phyloP scores from a whole-genome alignment of 2,888 invertebrate species.

The Melieria omissa region DNA sequence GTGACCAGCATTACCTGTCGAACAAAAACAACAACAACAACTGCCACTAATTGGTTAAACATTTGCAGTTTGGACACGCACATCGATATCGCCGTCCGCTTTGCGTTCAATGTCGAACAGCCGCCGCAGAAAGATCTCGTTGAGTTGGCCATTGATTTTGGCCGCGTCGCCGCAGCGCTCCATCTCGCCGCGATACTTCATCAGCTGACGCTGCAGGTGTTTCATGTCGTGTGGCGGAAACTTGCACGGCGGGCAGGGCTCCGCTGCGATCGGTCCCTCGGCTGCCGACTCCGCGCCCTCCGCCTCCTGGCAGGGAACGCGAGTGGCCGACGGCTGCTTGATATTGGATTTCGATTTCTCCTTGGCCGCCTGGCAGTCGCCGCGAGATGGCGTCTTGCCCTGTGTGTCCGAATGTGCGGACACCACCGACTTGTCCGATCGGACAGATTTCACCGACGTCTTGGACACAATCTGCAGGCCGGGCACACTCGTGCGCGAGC shows the following conservation, averaged over 20 bases:
- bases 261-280: not conserved
- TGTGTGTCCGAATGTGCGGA: no score
- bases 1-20: slow-evolving; percentile 73
- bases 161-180: slow-evolving; percentile 44
- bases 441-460: not conserved
- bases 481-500: slow-evolving; percentile 7
- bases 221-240: slow-evolving; percentile 7
- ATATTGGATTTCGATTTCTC: no score
- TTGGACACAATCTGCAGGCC: slow-evolving; percentile 12
- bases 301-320: no score
- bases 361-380: no score
- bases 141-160: slow-evolving; percentile 69
- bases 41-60: not conserved
- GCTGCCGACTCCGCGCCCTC: not conserved
- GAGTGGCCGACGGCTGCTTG: no score
- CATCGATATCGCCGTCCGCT: slow-evolving; percentile 65
- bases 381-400: no score
- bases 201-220: slow-evolving; percentile 1
- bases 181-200: slow-evolving; percentile 8
- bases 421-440: not conserved
- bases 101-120: slow-evolving; percentile 70
- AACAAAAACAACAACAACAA: not conserved
- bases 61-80: slow-evolving; percentile 39
- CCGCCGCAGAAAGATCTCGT: slow-evolving; percentile 72
- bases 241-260: not conserved